Base-by-base conservation (phyloP, 2,113 vertebrate species). In the Apeltes quadracus region DNA sequence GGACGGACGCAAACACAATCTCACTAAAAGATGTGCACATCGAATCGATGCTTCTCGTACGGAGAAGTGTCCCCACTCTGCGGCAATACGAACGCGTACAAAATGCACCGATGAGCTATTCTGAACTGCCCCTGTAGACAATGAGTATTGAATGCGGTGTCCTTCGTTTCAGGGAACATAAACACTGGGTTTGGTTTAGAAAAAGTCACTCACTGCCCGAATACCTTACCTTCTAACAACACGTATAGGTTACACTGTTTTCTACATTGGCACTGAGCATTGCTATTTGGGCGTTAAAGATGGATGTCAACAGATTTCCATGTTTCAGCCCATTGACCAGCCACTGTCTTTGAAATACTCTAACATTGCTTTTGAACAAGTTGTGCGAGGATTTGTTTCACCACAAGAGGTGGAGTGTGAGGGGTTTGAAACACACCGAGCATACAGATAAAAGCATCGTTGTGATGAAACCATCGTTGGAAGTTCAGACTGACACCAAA, bases 401-500 rank as follows among this genome's bases (percentile, higher is more conserved):
- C 32, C 55, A 32, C 18, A 25, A 53, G 34, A 0, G 0, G 34
- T 25, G 34, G 36, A 36, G 38, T 23, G 12, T 20, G 27, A 22
- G 4, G 10, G n/a, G 29, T 32, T n/a, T 69, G 12, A 54, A 46
- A 48, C 5, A 46, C 29, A 54, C 14, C 39, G 15, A 36, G 4
- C 32, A 72, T 34, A 43, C 13, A 58, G 32, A 78, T 16, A 58
- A 51, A 73, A 72, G 61, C 12, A 56, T 43, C 70, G 69, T 39
- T 74, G 36, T 53, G 50, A 61, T 46, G 29, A 76, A 32, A 7
- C 20, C 54, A 54, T 67, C 62, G 63, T 43, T 69, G 64, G 43
- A n/a, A 61, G 61, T 79, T 76, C 57, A 79, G 59, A 25, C 61
- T 75, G 69, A 77, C 53, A 75, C 27, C 29, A 3, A 32, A 32